Conservation (phyloP, 1,140 invertebrate genomes). For the Lordiphosa clarofinis region DNA sequence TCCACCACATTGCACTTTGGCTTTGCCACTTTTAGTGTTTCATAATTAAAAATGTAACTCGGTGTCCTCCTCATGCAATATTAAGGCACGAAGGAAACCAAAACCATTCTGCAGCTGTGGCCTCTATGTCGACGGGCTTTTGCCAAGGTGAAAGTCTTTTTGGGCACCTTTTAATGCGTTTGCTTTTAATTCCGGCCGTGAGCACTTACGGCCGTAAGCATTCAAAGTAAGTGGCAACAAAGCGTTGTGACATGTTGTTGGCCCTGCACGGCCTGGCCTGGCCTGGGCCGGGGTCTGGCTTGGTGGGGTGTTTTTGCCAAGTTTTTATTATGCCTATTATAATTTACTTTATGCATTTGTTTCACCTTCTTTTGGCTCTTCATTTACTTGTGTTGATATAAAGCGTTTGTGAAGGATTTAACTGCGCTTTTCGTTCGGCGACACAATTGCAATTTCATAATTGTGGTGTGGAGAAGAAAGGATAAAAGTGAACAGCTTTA, state of each 20-base stretch:
- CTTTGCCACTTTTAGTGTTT: constrained; percentile 79
- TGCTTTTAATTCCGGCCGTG: constrained; percentile 71
- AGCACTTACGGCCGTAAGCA: constrained; percentile 62
- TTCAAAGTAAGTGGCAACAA: constrained; percentile 55
- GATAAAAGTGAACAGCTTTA: too few species aligned
- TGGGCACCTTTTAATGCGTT: constrained; percentile 76
- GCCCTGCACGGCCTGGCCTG: constrained; percentile 9
- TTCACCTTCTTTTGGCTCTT: constrained; percentile 17
- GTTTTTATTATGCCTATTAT: constrained; percentile 76
- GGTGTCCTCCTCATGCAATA: constrained; percentile 69
- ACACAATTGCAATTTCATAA: constrained; percentile 56
- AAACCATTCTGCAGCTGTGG: constrained; percentile 55
- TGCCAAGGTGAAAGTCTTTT: constrained; percentile 76
- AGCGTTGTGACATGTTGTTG: constrained; percentile 55
- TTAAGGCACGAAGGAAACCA: constrained; percentile 47
- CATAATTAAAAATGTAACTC: constrained; percentile 79
- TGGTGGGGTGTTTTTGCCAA: constrained; percentile 34
- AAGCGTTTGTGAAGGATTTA: constrained; percentile 36
- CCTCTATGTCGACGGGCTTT: constrained; percentile 51
- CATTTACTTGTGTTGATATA: constrained; percentile 18
- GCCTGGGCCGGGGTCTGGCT: background rate
- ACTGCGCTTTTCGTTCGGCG: constrained; percentile 28
- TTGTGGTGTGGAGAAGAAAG: constrained; percentile 35
- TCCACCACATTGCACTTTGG: constrained; percentile 70
- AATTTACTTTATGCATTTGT: constrained; percentile 73